These are phyloP conservation scores for Heliopora coerulea DNA, from an alignment of 92 coral and sea anemone species.

Conservation along the genomic window DNA sequence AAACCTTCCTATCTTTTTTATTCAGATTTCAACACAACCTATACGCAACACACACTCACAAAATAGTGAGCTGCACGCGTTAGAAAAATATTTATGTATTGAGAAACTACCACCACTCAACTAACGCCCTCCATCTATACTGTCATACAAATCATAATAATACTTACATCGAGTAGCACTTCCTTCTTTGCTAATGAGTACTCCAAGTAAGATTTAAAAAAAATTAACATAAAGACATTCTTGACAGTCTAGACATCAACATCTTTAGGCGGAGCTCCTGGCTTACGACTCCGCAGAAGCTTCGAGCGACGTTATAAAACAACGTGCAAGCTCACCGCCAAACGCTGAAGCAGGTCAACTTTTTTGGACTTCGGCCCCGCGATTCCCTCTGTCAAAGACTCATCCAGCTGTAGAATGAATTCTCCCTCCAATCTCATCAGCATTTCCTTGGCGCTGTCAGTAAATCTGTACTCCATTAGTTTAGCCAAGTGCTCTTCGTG, in stretches of 20 bases:
- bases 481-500: conserved; percentile 6
- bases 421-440: conserved; percentile 6
- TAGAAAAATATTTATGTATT: too few relatives aligned
- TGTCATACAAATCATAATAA: neutral
- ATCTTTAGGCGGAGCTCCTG: conserved; percentile 26
- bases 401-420: neutral
- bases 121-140: too few relatives aligned
- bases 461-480: neutral
- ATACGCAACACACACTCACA: too few relatives aligned
- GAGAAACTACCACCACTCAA: too few relatives aligned
- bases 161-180: conserved; percentile 45
- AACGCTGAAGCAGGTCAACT: conserved; percentile 39
- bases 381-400: conserved; percentile 12
- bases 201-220: conserved; percentile 26
- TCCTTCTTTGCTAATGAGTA: conserved; percentile 46
- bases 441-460: neutral
- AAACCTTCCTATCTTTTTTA: too few relatives aligned
- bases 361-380: conserved; percentile 41
- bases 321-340: conserved; percentile 33
- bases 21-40: too few relatives aligned
- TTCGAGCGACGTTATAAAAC: conserved; percentile 23
- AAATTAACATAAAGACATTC: too few relatives aligned
- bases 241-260: conserved; percentile 40
- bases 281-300: conserved; percentile 28
- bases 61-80: too few relatives aligned